Base-by-base conservation (phyloP, 2,797 vertebrate species). In the Menidia menidia region DNA sequence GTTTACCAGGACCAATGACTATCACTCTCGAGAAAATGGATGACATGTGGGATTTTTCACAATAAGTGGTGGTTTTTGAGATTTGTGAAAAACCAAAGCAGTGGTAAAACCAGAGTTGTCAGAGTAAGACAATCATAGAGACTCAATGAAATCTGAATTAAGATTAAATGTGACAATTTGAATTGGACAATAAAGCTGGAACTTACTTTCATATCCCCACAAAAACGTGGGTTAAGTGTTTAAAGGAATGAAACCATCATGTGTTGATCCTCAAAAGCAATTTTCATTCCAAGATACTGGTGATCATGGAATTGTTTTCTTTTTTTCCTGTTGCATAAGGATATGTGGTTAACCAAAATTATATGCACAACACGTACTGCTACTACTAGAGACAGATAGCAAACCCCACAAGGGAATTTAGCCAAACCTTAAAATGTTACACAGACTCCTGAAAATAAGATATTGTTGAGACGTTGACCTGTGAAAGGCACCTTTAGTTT, bases 341-440 rank as follows among this genome's bases (percentile, higher is more conserved):
- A 74, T 19, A 31, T 7, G 73, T 14, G 68, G 68, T 84, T 60
- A 75, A 67, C 71, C 73, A 78, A 66, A 81, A 81, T 75, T 32
- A 57, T 63, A 51, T 60, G 19, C 7, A 57, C 71, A 74, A 63
- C 63, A 71, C 54, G 41, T 67, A 59, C 11, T 75, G 54, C 18
- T 67, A 39, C 48, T 78, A 35, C 57, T 35, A 55, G 31, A 77
- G 44, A 75, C 57, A 75, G 44, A 68, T 61, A 44, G 3, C 64
- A 75, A 68, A 54, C 66, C 12, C 72, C 53, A 56, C 5, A 19
- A 65, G 42, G 18, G 13, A 32, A 9, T 19, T 12, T n/a, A 74
- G 84, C 81, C 79, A 90, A 84, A 84, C 81, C 79, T 35, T 66
- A 61, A 72, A 52, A 30, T 41, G 15, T 64, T 69, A 56, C 63